A percentile compares a stretch with the other conserved stretches of the same genome.
Conservation (phyloP, 2,113 vertebrate species). For the Stigmatopora nigra region DNA sequence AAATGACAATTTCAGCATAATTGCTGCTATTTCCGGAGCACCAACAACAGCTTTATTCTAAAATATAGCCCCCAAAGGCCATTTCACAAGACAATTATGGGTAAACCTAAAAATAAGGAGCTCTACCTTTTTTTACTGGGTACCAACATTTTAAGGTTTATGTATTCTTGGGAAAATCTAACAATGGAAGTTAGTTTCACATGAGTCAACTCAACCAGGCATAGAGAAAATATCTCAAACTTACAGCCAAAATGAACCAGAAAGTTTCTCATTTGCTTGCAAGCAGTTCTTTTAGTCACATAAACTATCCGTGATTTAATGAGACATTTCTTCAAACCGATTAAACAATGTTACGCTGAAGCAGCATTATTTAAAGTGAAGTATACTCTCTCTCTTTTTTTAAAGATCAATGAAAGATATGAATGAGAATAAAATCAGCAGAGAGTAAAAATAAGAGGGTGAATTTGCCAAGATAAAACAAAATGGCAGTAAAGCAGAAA, state of each 20-base stretch:
- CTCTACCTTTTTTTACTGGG: neutral
- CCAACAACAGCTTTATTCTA: no score
- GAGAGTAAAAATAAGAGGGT: neutral
- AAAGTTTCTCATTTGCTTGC: neutral
- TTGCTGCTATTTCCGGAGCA: no score
- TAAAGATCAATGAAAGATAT: neutral
- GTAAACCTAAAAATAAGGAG: neutral
- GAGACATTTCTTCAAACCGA: neutral
- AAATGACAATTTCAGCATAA: no score
- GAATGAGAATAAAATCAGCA: neutral
- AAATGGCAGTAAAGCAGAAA: neutral
- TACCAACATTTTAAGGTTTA: neutral
- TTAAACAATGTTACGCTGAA: neutral
- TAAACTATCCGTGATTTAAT: neutral
- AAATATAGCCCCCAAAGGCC: no score
- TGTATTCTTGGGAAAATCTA: neutral
- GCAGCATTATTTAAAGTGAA: neutral
- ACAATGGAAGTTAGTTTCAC: neutral
- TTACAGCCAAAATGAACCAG: neutral
- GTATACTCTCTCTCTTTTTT: neutral
- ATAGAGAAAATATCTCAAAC: neutral
- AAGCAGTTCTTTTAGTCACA: neutral
- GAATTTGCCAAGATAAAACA: neutral
- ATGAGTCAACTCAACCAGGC: neutral
- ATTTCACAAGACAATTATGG: no score